Base-by-base conservation (phyloP, 2,113 vertebrate species). In the Solea senegalensis region DNA sequence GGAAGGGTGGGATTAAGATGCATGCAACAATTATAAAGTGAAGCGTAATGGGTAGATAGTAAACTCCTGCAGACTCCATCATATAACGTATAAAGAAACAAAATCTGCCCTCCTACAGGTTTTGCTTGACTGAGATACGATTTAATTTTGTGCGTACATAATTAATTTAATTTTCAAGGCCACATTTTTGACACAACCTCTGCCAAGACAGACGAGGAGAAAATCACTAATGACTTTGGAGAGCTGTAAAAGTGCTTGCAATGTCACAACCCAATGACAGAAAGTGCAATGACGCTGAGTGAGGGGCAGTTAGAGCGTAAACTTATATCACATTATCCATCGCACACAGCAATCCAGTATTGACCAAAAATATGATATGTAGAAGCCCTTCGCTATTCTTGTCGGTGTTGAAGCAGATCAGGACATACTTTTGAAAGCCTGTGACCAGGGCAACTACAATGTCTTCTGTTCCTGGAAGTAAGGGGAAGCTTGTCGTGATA, bases 271-370 rank as follows among this genome's bases (percentile, higher is more conserved):
- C 63, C 53, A 26, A 65, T 74, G 76, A 78, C 83, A 84, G 52
- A 21, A 73, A 83, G 70, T n/a, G 45, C 34, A 8, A 8, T 56
- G 81, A 60, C 72, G 78, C 74, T 84, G 86, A 90, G 76, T 68
- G 70, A 80, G 66, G 55, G 57, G 68, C 44, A n/a, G 48, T 59
- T 69, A 67, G 61, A 63, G 46, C 21, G 68, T 52, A 69, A 76
- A 75, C 45, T 9, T 69, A 61, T 72, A 76, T 78, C 28, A 27
- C 27, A 58, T 83, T 68, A 59, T 46, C 68, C 13, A 72, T 54
- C 55, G 48, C 48, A 49, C 46, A 73, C 12, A 59, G 73, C 58
- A 64, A 67, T 66, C 28, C 28, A 39, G 14, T 68, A 72, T 63
- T 54, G 66, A 75, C 76, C 40, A 74, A 60, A 67, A 52, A 53